Evolutionary conservation across 2,888 invertebrate species (phyloP).

Genomic region (Lycia hirtaria): DNA sequence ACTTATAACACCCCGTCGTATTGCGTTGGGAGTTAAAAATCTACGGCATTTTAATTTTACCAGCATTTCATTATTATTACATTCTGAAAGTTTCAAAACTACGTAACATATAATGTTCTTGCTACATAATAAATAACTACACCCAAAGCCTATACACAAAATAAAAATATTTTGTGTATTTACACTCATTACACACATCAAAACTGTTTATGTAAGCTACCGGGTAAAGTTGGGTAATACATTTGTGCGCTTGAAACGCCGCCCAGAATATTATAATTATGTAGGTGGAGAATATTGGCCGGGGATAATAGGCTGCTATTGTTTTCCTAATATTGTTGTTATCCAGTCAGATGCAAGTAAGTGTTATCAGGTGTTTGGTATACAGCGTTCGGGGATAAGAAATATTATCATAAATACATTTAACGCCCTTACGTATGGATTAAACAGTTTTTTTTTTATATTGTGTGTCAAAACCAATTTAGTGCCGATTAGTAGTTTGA

Average conservation of each 20-base stretch:
- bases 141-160: not conserved
- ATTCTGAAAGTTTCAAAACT: too few relatives aligned
- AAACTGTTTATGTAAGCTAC: conserved; percentile 16
- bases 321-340: conserved; percentile 27
- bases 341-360: conserved; percentile 24
- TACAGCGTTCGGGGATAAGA: not conserved
- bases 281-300: conserved; percentile 23
- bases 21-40: too few relatives aligned
- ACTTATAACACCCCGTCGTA: too few relatives aligned
- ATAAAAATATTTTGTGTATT: too few relatives aligned
- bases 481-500: too few relatives aligned
- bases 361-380: conserved; percentile 1
- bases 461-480: not conserved
- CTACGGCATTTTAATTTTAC: too few relatives aligned
- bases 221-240: conserved; percentile 22
- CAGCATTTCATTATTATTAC: too few relatives aligned
- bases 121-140: not conserved
- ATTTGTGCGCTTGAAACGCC: conserved; percentile 21
- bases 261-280: conserved; percentile 25
- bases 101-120: not conserved
- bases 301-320: conserved; percentile 20
- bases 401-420: not conserved
- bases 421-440: not conserved
- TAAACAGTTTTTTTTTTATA: too few relatives aligned
- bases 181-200: conserved; percentile 12